Conservation (phyloP, 1,140 invertebrate species). For the Sitobion miscanthi region DNA sequence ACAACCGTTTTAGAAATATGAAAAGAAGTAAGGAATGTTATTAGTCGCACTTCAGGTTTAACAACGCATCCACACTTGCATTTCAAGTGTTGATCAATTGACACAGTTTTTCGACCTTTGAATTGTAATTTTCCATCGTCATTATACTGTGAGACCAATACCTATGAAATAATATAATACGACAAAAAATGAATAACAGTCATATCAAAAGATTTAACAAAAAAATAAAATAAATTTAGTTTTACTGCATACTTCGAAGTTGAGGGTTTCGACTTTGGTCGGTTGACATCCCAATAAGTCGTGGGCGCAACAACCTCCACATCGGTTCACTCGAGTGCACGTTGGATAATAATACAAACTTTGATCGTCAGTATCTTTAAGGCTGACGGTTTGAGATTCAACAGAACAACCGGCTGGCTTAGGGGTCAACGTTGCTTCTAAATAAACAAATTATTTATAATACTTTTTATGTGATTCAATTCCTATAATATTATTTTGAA, state of each 20-base stretch:
- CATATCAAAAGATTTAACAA: background rate
- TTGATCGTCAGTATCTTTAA: constrained; percentile 65
- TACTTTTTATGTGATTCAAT: background rate
- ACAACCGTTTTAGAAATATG: background rate
- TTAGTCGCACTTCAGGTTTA: constrained; percentile 65
- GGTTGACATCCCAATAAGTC: constrained; percentile 71
- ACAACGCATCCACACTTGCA: constrained; percentile 71
- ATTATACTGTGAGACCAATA: constrained; percentile 57
- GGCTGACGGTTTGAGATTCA: constrained; percentile 67
- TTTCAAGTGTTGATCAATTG: constrained; percentile 68
- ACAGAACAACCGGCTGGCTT: constrained; percentile 70
- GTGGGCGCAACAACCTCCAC: constrained; percentile 74
- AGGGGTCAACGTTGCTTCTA: constrained; percentile 60
- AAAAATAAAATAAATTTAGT: background rate
- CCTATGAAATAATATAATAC: constrained; percentile 42
- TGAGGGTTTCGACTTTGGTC: constrained; percentile 62
- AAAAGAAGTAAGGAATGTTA: background rate
- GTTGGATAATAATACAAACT: constrained; percentile 69
- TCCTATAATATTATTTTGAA: background rate
- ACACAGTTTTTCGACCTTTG: constrained; percentile 63
- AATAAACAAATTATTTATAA: constrained; percentile 7
- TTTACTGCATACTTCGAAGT: constrained; percentile 61
- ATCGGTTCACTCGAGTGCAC: constrained; percentile 73
- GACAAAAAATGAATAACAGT: background rate
- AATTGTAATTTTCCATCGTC: constrained; percentile 49